Conservation (phyloP, 2,113 vertebrate genomes). For the Myxocyprinus asiaticus region DNA sequence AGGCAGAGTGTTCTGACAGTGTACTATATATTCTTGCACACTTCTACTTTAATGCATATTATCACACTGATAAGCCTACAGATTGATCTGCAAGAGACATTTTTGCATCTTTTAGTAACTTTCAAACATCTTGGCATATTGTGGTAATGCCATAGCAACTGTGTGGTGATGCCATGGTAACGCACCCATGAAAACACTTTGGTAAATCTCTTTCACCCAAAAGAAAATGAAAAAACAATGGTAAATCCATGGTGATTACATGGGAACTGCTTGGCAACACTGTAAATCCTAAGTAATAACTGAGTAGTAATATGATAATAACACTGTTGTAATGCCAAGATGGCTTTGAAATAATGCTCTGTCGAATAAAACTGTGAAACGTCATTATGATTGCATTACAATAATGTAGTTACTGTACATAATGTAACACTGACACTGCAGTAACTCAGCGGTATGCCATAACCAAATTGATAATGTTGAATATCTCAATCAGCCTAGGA, state of each 20-base stretch:
- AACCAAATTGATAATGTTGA: neutral
- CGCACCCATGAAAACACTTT: neutral
- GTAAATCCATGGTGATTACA: neutral
- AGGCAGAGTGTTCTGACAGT: neutral
- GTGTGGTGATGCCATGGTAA: constrained; percentile 28
- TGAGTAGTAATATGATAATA: no score
- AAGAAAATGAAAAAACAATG: neutral
- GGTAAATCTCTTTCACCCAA: constrained; percentile 8
- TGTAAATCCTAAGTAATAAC: neutral
- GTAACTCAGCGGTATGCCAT: neutral
- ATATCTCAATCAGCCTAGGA: neutral
- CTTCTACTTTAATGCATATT: neutral
- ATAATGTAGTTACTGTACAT: neutral
- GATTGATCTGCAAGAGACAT: no score
- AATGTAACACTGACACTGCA: neutral
- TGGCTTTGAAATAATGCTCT: neutral
- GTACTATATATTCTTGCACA: neutral
- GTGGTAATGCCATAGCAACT: constrained; percentile 30
- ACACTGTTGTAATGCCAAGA: neutral
- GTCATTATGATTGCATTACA: neutral
- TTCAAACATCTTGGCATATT: neutral
- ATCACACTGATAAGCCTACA: neutral
- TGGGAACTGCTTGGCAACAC: neutral
- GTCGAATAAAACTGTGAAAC: neutral
- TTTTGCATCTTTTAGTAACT: neutral